Evolutionary conservation across 1,140 invertebrate species (phyloP), one percentile per base, ranked within the genome.

Genomic region (Pantala flavescens): DNA sequence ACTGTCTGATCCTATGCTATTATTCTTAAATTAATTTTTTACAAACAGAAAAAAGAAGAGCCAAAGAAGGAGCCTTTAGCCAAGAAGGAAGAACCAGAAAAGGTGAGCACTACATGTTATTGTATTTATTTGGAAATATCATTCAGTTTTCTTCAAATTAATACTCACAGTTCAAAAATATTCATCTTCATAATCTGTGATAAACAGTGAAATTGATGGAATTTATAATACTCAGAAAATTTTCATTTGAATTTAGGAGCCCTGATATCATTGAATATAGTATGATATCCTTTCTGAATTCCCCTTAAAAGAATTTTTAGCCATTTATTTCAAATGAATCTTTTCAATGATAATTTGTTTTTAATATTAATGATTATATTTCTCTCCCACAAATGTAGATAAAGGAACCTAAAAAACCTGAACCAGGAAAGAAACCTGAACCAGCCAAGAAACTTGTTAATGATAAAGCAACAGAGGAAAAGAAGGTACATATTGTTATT

Each of bases 381-480:
- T 36, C 28, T 9, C 9, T 36, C 28, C 9, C 28, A 36, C 9
- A 9, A 36, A 19, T 63, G 14, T 63, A 63, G 49, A 21, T 63
- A 3, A 63, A 63, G n/a, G 49, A 63, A 14, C 73, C 71, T 71
- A 74, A 78, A 77, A 75, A 74, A 76, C 72, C 63, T 73, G 75
- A 79, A 73, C 71, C 63, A 36, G 74, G 72, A 43, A 70, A 76
- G 74, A 76, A 74, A 23, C 75, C 74, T 73, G 77, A 74, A 77
- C 42, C 63, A 74, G 23, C 63, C 21, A 70, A 24, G 73, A 77
- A 73, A 71, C 24, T 75, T 49, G 72, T 42, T 70, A 76, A 28
- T 55, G 71, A 72, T 43, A 43, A 71, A 21, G 73, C 70, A 55
- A n/a, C 71, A 28, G 16, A 71, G 23, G 55, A n/a, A 12, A 74